These are phyloP conservation scores for Theocolax elegans DNA, from an alignment of 1,140 invertebrate genomes.

Conservation along the genomic window DNA sequence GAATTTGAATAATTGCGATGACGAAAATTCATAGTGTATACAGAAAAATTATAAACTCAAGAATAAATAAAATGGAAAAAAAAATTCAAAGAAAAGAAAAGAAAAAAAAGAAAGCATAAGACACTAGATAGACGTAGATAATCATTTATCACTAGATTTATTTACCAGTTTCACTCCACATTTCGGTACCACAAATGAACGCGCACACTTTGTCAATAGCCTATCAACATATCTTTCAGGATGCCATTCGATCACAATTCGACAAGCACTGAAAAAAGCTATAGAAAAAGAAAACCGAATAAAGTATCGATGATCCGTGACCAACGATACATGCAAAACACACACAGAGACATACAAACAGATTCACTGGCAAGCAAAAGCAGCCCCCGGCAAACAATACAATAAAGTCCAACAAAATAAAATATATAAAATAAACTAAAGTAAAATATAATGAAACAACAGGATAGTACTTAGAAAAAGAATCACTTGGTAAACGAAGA, in stretches of 20 bases:
- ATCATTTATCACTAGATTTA: slow-evolving; percentile 24
- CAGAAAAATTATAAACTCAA: slow-evolving; percentile 16
- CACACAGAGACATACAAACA: slow-evolving; percentile 23
- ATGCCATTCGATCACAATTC: slow-evolving; percentile 7
- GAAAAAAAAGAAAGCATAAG: slow-evolving; percentile 23
- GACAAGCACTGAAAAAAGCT: too few species aligned
- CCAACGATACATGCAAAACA: slow-evolving; percentile 1
- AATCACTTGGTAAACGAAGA: slow-evolving; percentile 37
- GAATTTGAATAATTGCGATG: slow-evolving; percentile 31
- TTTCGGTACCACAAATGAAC: not conserved
- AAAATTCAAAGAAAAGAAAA: not conserved
- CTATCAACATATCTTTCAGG: slow-evolving; percentile 1
- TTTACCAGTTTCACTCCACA: slow-evolving; percentile 5
- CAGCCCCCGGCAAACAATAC: slow-evolving; percentile 27
- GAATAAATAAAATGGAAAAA: not conserved
- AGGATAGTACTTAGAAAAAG: slow-evolving; percentile 16
- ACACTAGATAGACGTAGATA: slow-evolving; percentile 9
- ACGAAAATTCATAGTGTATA: slow-evolving; percentile 33
- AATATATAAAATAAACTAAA: too few species aligned
- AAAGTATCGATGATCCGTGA: too few species aligned
- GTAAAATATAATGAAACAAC: slow-evolving; percentile 1
- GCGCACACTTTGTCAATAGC: slow-evolving; percentile 25
- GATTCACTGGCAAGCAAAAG: not conserved
- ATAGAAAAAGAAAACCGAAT: slow-evolving; percentile 11
- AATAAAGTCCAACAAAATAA: too few species aligned